Conservation (phyloP, 2,113 vertebrate species). For the Oncorhynchus kisutch region DNA sequence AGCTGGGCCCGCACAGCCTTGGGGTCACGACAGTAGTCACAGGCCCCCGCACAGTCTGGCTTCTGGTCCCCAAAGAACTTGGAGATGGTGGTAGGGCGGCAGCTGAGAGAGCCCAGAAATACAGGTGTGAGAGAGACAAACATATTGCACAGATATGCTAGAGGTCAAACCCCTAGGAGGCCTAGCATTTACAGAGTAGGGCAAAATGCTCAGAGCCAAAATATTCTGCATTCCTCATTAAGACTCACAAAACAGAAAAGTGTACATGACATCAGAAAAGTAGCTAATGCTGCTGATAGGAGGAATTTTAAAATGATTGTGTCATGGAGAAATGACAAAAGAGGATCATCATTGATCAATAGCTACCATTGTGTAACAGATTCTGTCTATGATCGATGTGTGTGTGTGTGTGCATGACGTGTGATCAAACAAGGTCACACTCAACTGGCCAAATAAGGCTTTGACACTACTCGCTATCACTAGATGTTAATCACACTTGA, state of each 20-base stretch:
- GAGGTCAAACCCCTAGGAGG: background rate
- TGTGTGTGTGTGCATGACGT: slow-evolving; percentile 21
- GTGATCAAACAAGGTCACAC: slow-evolving; percentile 33
- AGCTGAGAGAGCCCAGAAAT: slow-evolving; percentile 67
- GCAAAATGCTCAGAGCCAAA: too few relatives aligned
- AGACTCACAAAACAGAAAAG: background rate
- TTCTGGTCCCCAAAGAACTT: slow-evolving; percentile 85
- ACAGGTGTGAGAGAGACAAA: background rate
- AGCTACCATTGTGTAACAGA: slow-evolving; percentile 37
- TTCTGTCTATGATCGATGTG: slow-evolving; percentile 27
- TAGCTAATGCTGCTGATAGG: background rate
- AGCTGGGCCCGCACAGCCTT: slow-evolving; percentile 79
- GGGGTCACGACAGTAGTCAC: slow-evolving; percentile 87
- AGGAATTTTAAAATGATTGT: background rate
- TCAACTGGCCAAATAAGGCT: background rate
- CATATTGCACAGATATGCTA: background rate
- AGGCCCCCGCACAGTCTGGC: slow-evolving; percentile 82
- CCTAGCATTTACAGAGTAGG: too few relatives aligned
- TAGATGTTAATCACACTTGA: too few relatives aligned
- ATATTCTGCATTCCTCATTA: background rate
- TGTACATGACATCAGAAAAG: background rate
- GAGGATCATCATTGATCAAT: slow-evolving; percentile 36
- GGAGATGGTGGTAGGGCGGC: slow-evolving; percentile 91
- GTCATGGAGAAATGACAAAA: background rate
- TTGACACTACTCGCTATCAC: too few relatives aligned